phyloP scores from a whole-genome alignment of 2,113 vertebrate genomes.

The Ciconia boyciana region DNA sequence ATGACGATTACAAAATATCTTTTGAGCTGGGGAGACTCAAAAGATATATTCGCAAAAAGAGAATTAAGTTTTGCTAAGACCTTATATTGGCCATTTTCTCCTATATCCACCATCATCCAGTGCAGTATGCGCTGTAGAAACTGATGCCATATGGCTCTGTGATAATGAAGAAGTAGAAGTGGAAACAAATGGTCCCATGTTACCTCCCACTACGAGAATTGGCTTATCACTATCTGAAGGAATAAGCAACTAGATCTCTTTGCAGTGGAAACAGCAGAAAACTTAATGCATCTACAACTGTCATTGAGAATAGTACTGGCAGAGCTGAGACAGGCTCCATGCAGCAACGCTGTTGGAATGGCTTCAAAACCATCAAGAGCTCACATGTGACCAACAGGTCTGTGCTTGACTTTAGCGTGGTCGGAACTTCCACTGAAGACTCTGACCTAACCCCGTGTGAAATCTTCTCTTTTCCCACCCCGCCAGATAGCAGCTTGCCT shows the following conservation, averaged over 20 bases:
- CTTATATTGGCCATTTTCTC: neutral
- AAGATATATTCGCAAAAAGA: neutral
- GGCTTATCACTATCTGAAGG: neutral
- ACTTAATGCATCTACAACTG: neutral
- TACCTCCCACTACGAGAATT: neutral
- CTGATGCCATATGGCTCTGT: neutral
- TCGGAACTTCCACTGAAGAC: neutral
- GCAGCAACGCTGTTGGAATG: neutral
- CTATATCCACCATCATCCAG: neutral
- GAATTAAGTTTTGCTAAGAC: neutral
- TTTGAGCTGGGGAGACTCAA: neutral
- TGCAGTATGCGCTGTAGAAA: neutral
- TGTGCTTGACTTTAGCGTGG: neutral
- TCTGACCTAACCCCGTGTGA: neutral
- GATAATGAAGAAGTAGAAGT: neutral
- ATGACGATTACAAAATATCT: neutral
- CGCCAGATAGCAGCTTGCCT: neutral
- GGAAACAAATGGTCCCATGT: conserved; percentile 22
- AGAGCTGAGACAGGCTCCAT: neutral
- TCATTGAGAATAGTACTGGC: neutral
- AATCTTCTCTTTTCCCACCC: neutral
- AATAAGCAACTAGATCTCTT: neutral
- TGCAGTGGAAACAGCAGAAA: neutral
- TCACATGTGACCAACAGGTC: neutral
- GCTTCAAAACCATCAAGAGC: neutral